Evolutionary conservation across 2,797 vertebrate species (phyloP), one percentile per base, ranked within the genome.

Genomic region (Anas bernieri): DNA sequence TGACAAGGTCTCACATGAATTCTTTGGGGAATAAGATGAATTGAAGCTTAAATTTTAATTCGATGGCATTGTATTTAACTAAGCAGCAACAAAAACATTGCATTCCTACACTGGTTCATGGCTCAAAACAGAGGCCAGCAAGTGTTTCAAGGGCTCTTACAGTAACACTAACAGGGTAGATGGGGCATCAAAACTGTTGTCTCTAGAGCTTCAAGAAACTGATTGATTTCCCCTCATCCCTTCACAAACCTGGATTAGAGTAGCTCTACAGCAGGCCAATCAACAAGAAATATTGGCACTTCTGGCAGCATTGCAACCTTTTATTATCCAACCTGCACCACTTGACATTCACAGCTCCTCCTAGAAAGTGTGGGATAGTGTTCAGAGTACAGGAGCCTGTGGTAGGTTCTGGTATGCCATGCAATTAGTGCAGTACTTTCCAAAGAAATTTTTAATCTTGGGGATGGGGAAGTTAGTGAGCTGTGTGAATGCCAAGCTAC

Each of bases 321-420:
- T 95, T 83, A 95, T 92, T 92, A 72, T 89, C 90, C 86, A 90
- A 96, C 70, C 92, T 95, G 93, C 62, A 85, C 28, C 59, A 79
- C 89, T 91, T 96, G 94, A 96, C 91, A 96, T 95, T 93, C 87
- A 83, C 77, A 88, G 12, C 62, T 87, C 83, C 62, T 62, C 63
- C 62, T 75, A 66, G 74, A 75, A 88, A 88, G 86, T 54, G 52
- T 59, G 59, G 59, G 75, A 16, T 39, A 69, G 9, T 2, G 3
- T 86, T 92, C 55, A 25, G 64, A 85, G 58, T 25, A 41, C 7
- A 8, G 18, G 46, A 77, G 26, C 14, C 43, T 79, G 56, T 2
- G 2, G 54, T 11, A 70, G 56, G 21, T 64, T 95, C 17, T 86
- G 26, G 28, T 83, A 39, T 62, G 37, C n/a, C 50, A 8, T 59